These are phyloP conservation scores for Ellobius talpinus DNA, from an alignment of 2,113 vertebrate genomes.

Conservation along the genomic window DNA sequence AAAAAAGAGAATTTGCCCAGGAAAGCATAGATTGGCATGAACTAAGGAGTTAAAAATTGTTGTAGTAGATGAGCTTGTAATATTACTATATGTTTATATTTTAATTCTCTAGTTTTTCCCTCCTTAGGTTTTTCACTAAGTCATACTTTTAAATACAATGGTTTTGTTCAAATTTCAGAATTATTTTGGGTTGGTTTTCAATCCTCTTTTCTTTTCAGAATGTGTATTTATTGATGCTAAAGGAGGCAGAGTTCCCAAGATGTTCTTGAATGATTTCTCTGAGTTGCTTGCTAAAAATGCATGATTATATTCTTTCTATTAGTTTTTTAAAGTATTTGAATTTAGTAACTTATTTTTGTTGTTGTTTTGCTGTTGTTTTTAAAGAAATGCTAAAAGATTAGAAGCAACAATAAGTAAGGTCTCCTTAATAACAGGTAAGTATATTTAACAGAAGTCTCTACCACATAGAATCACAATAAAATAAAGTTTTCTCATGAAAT, in stretches of 20 bases:
- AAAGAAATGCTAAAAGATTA: background rate
- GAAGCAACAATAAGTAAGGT: background rate
- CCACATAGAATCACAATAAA: background rate
- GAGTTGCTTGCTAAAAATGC: background rate
- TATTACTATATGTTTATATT: background rate
- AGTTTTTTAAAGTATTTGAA: background rate
- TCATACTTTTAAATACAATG: background rate
- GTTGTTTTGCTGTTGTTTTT: background rate
- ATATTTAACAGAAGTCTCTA: conserved; percentile 8
- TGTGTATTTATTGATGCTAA: background rate
- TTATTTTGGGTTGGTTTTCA: background rate
- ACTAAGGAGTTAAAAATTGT: background rate
- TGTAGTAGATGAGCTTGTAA: background rate
- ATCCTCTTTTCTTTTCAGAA: background rate
- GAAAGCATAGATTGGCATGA: background rate
- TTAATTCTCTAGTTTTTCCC: background rate
- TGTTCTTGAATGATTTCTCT: background rate
- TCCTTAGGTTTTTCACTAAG: background rate
- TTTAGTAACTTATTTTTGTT: background rate
- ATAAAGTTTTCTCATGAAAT: background rate
- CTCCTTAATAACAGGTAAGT: background rate
- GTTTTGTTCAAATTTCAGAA: background rate
- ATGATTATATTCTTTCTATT: background rate
- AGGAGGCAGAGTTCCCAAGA: background rate
- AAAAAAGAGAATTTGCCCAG: no score